Base-by-base conservation (phyloP, 2,113 vertebrate species). In the Marcusenius ussheri region DNA sequence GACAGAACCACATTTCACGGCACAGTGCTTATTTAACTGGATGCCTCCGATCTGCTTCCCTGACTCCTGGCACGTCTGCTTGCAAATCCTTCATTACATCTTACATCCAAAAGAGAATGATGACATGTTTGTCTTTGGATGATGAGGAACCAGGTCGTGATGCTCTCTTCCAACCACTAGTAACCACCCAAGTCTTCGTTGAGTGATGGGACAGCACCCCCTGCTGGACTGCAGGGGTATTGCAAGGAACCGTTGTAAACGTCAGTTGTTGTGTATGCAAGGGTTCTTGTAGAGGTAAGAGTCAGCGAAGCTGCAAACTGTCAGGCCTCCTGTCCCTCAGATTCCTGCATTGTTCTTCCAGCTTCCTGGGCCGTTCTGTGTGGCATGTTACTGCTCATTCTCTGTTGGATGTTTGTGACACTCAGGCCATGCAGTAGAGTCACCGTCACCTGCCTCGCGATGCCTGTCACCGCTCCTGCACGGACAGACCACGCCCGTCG, bases 61-160 rank as follows among this genome's bases (percentile, higher is more conserved):
- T 27, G 46, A 50, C 21, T 86, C 24, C n/a, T 47, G 83, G 83
- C 45, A 85, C 42, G 47, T 47, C 24, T 24, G 45, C 83, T 86
- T 47, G 47, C n/a, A 86, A 86, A 86, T 35, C 83, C 47, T 86
- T 47, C 42, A 85, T 85, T 49, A 46, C 83, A 85, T 86, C n/a
- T 86, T 86, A 49, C 83, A 27, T 80, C 74, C 74, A 80, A 80
- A 80, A 80, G 74, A 80, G 74, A 80, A 80, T 86, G 83, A 47
- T 50, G 47, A 86, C 83, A 47, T 86, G 83, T 50, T 86, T 27
- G 45, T 86, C 45, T 86, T n/a, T 86, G 83, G 83, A 86, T 86
- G 45, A 86, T 27, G 83, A 47, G n/a, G 46, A 86, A 86, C 45
- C 83, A 6, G 45, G 45, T 27, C 47, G 83, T 50, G 35, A 80